Evolutionary conservation across 2,888 invertebrate genomes (phyloP), one percentile per base, ranked within the genome.

Genomic region (Ptychoptera albimana): DNA sequence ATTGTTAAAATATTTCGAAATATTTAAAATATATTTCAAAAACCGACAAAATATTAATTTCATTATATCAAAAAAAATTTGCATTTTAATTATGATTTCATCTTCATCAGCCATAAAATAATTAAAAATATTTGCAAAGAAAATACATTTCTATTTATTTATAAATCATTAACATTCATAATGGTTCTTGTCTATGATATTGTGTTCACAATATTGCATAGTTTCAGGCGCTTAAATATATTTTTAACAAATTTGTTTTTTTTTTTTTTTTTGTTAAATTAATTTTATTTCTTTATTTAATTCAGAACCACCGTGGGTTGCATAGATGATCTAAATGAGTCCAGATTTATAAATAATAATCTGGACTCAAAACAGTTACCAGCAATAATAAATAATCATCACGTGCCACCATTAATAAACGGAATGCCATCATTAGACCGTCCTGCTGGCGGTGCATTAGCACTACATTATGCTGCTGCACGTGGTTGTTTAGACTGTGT

Each of bases 401-500:
- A 59, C 45, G 51, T 59, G 50, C 53, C 57, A 48, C 55, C 56
- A 46, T 60, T 60, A 57, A 58, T 60, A 54, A 61, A 59, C 49
- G 61, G 56, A 48, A 57, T 63, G 58, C 61, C 64, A 29, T 60
- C 60, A 40, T 56, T 57, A 48, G 64, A 65, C 57, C 60, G 65
- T 48, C 62, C 64, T 53, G 61, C 63, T 50, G 64, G 63, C 61
- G 82, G 82, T 52, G 85, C 84, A 48, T 70, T 88, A 53, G 85
- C 88, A 50, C 72, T 89, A 48, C 88, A 89, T 65, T 88, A 88
- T 66, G 88, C 88, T 11, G 83, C 86, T 30, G 85, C 86, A 46
- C 72, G 86, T 52, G 88, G 88, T 50, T 86, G 86, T 61, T 70
- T 87, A 53, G 86, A 87, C 64, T 86, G 86, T 63, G 86, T 88